Conservation (phyloP, 2,888 invertebrate genomes). For the Resseliella maxima region DNA sequence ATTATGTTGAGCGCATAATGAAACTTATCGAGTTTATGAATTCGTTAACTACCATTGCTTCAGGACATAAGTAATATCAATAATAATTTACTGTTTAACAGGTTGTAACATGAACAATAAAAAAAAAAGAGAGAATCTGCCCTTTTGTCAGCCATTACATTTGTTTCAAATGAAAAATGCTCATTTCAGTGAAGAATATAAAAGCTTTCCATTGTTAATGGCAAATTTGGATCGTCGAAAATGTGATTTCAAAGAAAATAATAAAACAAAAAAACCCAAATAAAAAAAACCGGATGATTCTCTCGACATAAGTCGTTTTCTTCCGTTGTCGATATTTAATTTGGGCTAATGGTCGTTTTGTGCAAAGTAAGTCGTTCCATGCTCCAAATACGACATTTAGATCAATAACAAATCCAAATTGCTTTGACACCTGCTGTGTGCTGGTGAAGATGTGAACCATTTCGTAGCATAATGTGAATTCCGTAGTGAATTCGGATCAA, state of each 20-base stretch:
- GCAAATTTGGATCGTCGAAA: neutral
- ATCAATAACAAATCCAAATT: conserved; percentile 48
- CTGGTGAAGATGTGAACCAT: neutral
- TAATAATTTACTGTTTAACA: neutral
- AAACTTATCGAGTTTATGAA: neutral
- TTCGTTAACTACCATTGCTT: too few relatives aligned
- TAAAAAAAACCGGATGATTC: neutral
- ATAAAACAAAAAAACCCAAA: too few relatives aligned
- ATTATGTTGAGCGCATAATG: neutral
- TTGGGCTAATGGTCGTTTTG: neutral
- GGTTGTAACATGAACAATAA: neutral
- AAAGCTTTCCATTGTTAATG: neutral
- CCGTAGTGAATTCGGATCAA: neutral
- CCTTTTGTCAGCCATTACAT: neutral
- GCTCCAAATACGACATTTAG: neutral
- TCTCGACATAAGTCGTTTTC: neutral
- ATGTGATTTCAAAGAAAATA: conserved; percentile 5
- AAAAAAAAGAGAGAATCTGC: neutral
- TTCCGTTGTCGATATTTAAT: neutral
- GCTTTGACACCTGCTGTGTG: conserved; percentile 50
- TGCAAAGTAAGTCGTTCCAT: neutral
- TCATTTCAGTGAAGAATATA: neutral
- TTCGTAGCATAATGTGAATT: neutral
- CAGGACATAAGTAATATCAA: too few relatives aligned
- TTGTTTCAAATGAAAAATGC: neutral